Evolutionary conservation across 2,113 vertebrate genomes (phyloP), one percentile per base, ranked within the genome.

Genomic region (Pelusios castaneus): DNA sequence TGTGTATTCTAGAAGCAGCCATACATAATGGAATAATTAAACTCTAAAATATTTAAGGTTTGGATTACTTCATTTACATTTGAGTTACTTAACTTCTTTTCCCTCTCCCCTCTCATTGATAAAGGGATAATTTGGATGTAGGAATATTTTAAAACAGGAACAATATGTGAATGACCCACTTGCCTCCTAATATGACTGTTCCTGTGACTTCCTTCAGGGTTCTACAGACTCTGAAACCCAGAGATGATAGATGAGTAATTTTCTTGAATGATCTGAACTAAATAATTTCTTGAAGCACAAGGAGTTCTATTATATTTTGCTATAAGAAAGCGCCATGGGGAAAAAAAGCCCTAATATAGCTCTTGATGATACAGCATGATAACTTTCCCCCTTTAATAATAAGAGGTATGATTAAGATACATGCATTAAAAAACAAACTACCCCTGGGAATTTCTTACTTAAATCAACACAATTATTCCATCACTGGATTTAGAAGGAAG

Each of bases 21-120:
- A 51, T 49, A 21, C 45, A 6, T 47, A 6, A 47, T 0, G 7
- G 27, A 58, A 0, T 2, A 16, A 8, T 24, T 56, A 25, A 56
- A 22, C 55, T 45, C 38, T 10, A 2, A 0, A 45, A 45, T 7
- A 45, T 2, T 51, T 9, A 22, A 16, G 11, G 45, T 29, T n/a
- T 55, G 49, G 31, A 34, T 41, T 16, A 8, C 5, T 14, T 38
- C 13, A 56, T 34, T 3, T 80, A 45, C 51, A 9, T 41, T 63
- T 60, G 60, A 31, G 2, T 51, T 16, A 82, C 3, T 14, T 41
- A 54, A 4, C 0, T 2, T 17, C 43, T 55, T 54, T 6, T 55
- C 24, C n/a, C 52, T 58, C 51, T 16, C 43, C 77, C 55, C 80
- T 17, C 5, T 38, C 49, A 49, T 49, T 12, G 49, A 54, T 56